Evolutionary conservation across 2,113 vertebrate species (phyloP).

Genomic region (Ceyx melanurus): DNA sequence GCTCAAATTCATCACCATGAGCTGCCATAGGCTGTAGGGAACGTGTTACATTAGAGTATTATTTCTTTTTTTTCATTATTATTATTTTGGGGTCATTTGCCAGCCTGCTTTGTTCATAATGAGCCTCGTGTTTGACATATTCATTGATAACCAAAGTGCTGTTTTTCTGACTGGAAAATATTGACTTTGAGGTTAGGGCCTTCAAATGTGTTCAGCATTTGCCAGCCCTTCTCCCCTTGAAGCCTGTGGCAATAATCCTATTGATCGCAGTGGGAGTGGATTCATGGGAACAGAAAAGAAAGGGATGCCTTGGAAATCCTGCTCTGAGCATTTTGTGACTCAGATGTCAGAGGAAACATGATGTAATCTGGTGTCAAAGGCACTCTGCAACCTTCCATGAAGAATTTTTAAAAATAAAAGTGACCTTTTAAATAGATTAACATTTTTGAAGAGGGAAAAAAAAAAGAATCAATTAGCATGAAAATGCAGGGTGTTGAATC

Average conservation of each 20-base stretch:
- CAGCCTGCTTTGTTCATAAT: background rate
- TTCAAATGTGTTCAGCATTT: conserved; percentile 15
- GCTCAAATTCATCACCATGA: background rate
- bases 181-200: conserved; percentile 17
- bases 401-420: background rate
- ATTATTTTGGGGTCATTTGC: background rate
- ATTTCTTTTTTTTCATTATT: background rate
- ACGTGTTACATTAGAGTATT: background rate
- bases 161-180: background rate
- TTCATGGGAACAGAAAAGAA: conserved; percentile 19
- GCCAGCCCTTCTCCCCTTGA: background rate
- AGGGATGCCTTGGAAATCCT: conserved; percentile 29
- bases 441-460: background rate
- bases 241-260: conserved; percentile 13
- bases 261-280: background rate
- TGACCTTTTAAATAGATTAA: conserved; percentile 45
- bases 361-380: conserved; percentile 35
- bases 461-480: background rate
- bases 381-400: background rate
- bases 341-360: conserved; percentile 39
- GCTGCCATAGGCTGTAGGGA: background rate
- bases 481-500: background rate
- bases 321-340: conserved; percentile 44
- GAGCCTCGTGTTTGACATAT: background rate
- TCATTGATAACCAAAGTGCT: background rate